phyloP scores from a whole-genome alignment of 2,113 vertebrate genomes.

The Holacanthus passer region DNA sequence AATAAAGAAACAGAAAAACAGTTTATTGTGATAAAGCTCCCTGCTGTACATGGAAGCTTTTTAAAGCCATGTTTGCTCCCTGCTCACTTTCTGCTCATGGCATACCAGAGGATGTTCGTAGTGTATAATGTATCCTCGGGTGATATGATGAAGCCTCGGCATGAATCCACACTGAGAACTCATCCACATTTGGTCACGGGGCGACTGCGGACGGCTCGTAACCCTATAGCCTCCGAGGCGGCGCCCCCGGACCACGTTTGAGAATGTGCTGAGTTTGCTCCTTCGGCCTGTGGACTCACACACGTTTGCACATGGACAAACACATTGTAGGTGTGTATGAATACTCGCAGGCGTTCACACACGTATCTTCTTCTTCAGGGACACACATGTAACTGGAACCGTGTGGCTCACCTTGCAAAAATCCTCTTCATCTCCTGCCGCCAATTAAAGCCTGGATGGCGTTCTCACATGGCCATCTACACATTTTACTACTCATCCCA shows the following conservation, averaged over 20 bases:
- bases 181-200: constrained; percentile 65
- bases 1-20: not conserved
- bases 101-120: constrained; percentile 10
- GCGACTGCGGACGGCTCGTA: constrained; percentile 32
- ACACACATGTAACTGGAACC: constrained; percentile 19
- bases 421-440: constrained; percentile 30
- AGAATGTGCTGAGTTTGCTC: constrained; percentile 53
- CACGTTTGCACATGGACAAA: not conserved
- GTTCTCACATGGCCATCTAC: constrained; percentile 34
- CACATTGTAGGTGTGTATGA: not conserved
- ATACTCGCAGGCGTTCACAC: constrained; percentile 4
- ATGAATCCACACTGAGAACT: constrained; percentile 39
- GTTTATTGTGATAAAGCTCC: not conserved
- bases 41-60: not conserved
- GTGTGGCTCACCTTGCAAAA: constrained; percentile 28
- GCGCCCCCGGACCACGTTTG: constrained; percentile 11
- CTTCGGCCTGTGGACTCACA: not conserved
- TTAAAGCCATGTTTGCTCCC: not conserved
- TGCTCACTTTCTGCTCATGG: constrained; percentile 16
- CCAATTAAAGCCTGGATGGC: constrained; percentile 31
- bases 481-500: constrained; percentile 35
- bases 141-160: constrained; percentile 44
- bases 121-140: constrained; percentile 48
- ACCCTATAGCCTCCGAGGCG: constrained; percentile 36
- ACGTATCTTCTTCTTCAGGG: constrained; percentile 7